Conservation (phyloP, 1,140 invertebrate species). For the Odontomachus brunneus region DNA sequence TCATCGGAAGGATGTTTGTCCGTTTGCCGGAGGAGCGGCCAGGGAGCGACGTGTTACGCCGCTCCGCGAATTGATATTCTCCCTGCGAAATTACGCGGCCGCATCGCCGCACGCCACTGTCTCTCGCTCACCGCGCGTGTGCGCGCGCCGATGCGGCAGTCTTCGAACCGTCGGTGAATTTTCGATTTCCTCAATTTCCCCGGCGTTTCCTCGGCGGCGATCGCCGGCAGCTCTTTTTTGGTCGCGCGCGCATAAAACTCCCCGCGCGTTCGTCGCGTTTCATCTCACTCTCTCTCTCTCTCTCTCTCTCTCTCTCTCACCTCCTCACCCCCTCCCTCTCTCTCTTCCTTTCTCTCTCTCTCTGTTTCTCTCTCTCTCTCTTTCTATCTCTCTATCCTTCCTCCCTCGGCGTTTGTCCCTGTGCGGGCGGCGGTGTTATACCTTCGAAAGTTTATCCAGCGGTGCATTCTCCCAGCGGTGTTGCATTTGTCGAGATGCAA, state of each 20-base stretch:
- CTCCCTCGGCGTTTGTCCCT: slow-evolving; percentile 55
- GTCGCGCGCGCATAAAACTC: slow-evolving; percentile 62
- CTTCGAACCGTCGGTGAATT: slow-evolving; percentile 41
- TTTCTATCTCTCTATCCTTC: too few species aligned
- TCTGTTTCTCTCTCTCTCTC: too few species aligned
- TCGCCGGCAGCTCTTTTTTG: slow-evolving; percentile 39
- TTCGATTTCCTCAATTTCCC: slow-evolving; percentile 58
- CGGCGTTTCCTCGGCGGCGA: slow-evolving; percentile 17
- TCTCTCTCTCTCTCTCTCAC: slow-evolving; percentile 12
- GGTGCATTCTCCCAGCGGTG: slow-evolving; percentile 64
- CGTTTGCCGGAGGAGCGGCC: too few species aligned
- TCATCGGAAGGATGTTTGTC: slow-evolving; percentile 9
- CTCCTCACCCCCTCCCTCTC: too few species aligned
- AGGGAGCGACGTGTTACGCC: not conserved
- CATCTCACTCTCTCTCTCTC: slow-evolving; percentile 13
- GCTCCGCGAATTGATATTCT: slow-evolving; percentile 35
- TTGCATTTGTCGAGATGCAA: slow-evolving; percentile 77
- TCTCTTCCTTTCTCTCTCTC: too few species aligned
- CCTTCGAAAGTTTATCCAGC: slow-evolving; percentile 70
- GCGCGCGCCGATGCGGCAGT: not conserved
- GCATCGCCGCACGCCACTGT: not conserved
- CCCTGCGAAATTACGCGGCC: slow-evolving; percentile 3
- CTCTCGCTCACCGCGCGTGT: not conserved
- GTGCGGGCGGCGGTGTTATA: slow-evolving; percentile 27
- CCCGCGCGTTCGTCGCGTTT: slow-evolving; percentile 19